Percentiles rank a stretch among this genome's conserved stretches.
Evolutionary conservation across 2,797 vertebrate species (phyloP).

Genomic region (Melopsittacus undulatus): DNA sequence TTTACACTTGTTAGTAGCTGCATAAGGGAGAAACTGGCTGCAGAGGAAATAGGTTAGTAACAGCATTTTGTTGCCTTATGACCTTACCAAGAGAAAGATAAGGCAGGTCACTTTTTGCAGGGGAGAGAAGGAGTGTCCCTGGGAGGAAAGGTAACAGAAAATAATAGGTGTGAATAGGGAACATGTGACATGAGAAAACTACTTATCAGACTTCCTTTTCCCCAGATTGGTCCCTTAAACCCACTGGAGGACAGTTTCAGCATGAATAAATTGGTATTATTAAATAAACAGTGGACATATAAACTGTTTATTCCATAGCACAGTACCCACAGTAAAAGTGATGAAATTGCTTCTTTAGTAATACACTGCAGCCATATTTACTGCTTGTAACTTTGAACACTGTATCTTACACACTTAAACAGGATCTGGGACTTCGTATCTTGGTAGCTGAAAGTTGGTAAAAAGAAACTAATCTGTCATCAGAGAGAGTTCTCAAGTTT

Average conservation of each 20-base stretch:
- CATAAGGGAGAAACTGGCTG: not conserved
- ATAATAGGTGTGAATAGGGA: rapidly evolving
- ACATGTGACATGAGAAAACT: not conserved
- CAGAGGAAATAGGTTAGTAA: too few species aligned
- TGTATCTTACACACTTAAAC: not conserved
- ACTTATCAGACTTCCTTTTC: not conserved
- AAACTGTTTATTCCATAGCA: not conserved
- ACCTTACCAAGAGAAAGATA: not conserved
- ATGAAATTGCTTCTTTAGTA: not conserved
- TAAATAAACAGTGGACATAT: not conserved
- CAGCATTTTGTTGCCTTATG: not conserved
- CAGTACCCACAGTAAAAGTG: not conserved
- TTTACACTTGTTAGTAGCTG: too few species aligned
- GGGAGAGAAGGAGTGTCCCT: not conserved
- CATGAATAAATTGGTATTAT: not conserved
- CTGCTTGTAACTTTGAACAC: not conserved
- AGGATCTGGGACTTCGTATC: not conserved
- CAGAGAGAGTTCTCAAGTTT: not conserved
- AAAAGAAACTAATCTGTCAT: not conserved
- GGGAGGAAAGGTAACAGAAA: not conserved
- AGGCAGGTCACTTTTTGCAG: not conserved
- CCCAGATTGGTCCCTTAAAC: not conserved
- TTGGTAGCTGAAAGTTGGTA: not conserved
- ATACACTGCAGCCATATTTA: not conserved
- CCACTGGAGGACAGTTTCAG: not conserved